These are phyloP conservation scores for Metridium senile DNA, from an alignment of 92 coral and sea anemone species.

Conservation along the genomic window DNA sequence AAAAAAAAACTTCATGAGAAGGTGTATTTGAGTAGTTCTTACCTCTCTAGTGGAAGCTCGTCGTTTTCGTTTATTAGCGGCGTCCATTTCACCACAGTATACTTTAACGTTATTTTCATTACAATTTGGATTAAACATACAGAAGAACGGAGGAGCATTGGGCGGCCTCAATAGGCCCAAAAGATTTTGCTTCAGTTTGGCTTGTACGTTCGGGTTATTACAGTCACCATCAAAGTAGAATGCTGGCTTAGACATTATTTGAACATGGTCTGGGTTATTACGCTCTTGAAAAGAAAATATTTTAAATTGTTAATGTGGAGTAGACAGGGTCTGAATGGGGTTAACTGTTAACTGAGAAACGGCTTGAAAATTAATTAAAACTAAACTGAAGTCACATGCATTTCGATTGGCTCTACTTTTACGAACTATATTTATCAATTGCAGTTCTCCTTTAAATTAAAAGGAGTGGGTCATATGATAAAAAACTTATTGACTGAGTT, in stretches of 20 bases:
- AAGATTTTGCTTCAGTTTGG: constrained; percentile 34
- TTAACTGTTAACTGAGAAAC: not conserved
- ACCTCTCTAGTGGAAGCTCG: constrained; percentile 56
- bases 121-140: constrained; percentile 36
- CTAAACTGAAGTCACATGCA: too few relatives aligned
- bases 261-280: constrained; percentile 42
- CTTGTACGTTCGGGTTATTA: constrained; percentile 63
- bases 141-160: constrained; percentile 52
- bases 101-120: constrained; percentile 31
- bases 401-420: too few relatives aligned
- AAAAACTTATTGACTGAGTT: too few relatives aligned
- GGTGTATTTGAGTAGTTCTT: too few relatives aligned
- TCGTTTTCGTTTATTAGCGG: constrained; percentile 45
- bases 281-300: constrained; percentile 39
- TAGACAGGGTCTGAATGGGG: not conserved
- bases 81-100: constrained; percentile 64
- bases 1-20: too few relatives aligned
- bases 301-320: not conserved
- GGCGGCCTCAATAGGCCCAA: constrained; percentile 15
- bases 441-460: too few relatives aligned
- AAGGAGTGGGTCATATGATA: too few relatives aligned
- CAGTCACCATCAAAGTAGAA: constrained; percentile 76
- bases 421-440: too few relatives aligned
- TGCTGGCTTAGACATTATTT: constrained; percentile 10
- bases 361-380: too few relatives aligned